These are phyloP conservation scores for Siphlonurus alternatus DNA, from an alignment of 2,888 invertebrate species.

Conservation along the genomic window DNA sequence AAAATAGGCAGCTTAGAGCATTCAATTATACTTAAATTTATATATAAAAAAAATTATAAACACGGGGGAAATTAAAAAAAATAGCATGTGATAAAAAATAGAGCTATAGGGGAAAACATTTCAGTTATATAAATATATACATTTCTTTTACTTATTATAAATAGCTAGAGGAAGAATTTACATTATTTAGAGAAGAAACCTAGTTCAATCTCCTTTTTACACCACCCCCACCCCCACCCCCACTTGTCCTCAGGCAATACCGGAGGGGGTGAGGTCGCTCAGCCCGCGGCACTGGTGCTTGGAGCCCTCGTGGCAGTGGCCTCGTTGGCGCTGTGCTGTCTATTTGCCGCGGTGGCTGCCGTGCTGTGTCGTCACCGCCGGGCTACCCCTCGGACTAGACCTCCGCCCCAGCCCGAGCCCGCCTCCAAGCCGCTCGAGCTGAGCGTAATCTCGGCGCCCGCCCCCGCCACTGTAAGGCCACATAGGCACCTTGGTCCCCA, in stretches of 20 bases:
- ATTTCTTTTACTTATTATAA: no score
- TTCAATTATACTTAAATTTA: no score
- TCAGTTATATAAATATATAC: no score
- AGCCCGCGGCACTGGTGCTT: constrained; percentile 20
- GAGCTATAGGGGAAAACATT: no score
- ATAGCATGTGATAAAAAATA: no score
- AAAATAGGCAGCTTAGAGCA: no score
- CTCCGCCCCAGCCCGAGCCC: constrained; percentile 3
- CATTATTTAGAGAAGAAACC: no score
- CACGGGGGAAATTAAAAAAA: no score
- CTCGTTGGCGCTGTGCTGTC: constrained; percentile 23
- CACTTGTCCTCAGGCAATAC: constrained; percentile 1
- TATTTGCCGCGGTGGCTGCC: constrained; percentile 24
- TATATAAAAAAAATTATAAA: no score
- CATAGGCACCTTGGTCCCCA: neutral
- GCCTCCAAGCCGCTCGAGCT: constrained; percentile 6
- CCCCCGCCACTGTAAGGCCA: constrained; percentile 1
- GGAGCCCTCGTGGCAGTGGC: constrained; percentile 23
- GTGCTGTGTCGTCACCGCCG: constrained; percentile 22
- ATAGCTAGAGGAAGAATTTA: no score
- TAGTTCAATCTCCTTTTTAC: no score
- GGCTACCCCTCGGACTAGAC: constrained; percentile 11
- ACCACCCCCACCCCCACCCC: no score
- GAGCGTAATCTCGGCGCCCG: neutral
- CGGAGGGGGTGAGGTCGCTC: neutral